Percentiles rank a stretch among this genome's conserved stretches.
Conservation (phyloP, 2,797 vertebrate species). For the Prionace glauca region DNA sequence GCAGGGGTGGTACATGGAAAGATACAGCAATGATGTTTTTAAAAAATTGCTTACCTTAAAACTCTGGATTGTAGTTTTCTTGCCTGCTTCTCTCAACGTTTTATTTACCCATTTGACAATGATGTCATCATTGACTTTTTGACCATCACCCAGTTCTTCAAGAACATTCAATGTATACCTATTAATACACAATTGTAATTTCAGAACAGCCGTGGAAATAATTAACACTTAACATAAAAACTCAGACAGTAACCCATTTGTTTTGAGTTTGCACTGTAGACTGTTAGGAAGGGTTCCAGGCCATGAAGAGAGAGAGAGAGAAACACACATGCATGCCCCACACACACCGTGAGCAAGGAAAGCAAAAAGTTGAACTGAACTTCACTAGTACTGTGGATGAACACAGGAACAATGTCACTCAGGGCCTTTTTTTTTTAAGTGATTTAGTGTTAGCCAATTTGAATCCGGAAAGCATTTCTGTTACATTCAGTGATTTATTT, state of each 20-base stretch:
- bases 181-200: constrained; percentile 33
- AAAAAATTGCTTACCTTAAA: constrained; percentile 71
- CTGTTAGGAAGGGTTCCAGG: no score
- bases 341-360: no score
- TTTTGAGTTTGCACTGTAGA: not conserved
- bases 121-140: constrained; percentile 82
- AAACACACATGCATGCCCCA: no score
- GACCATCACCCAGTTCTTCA: constrained; percentile 77
- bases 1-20: not conserved
- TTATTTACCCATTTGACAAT: constrained; percentile 89
- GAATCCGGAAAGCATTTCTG: no score
- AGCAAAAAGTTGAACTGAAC: no score
- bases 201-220: not conserved
- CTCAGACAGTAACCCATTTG: not conserved
- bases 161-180: constrained; percentile 90
- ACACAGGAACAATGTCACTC: no score
- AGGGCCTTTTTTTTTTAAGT: no score
- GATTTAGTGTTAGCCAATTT: no score
- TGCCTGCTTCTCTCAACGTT: constrained; percentile 72
- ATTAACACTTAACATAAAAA: not conserved
- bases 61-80: constrained; percentile 77
- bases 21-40: not conserved
- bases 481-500: no score
- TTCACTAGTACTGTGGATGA: no score
- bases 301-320: no score